Evolutionary conservation across 2,113 vertebrate genomes (phyloP), one percentile per base, ranked within the genome.

Genomic region (Castor canadensis): DNA sequence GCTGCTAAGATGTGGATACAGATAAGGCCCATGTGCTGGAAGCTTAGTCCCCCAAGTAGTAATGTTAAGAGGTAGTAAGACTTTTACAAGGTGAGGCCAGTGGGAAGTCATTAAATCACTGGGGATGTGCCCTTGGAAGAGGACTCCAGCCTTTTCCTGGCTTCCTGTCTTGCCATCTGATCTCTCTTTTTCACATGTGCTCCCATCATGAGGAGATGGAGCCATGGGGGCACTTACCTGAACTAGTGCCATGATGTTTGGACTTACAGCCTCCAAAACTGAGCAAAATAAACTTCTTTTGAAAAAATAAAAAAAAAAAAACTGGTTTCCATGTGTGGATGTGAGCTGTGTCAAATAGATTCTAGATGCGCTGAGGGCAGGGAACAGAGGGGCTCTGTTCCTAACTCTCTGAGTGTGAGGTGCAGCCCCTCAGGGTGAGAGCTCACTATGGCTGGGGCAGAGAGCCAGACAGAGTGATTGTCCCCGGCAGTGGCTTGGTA

Each of bases 341-440:
- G 92, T 93, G 93, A 91, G 64, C 87, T 75, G 95, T 71, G 56
- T 94, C 93, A 95, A 93, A 64, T 47, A 91, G 86, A 94, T 94
- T 84, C 58, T 83, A 92, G 71, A 56, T 91, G 71, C 24, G 66
- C 81, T 73, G 82, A 82, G 82, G 92, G 86, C 86, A 94, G 79
- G 89, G 79, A 83, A 66, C 58, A 47, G 12, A 49, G 52, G 72
- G 88, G 87, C 66, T 92, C 64, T 94, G 85, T 80, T 86, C 75
- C 79, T 83, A 82, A 69, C 62, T 81, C 69, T 75, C 62, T 13
- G 26, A 0, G 69, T 1, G 12, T 1, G 12, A 58, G 66, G 66
- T 32, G 11, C 54, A 84, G 47, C n/a, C 67, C 8, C 60, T 49
- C 1, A 1, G 64, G 35, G 58, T 82, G n/a, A 58, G 22, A 38